phyloP scores from a whole-genome alignment of 2,113 vertebrate genomes.

The Pollimyrus isidori region DNA sequence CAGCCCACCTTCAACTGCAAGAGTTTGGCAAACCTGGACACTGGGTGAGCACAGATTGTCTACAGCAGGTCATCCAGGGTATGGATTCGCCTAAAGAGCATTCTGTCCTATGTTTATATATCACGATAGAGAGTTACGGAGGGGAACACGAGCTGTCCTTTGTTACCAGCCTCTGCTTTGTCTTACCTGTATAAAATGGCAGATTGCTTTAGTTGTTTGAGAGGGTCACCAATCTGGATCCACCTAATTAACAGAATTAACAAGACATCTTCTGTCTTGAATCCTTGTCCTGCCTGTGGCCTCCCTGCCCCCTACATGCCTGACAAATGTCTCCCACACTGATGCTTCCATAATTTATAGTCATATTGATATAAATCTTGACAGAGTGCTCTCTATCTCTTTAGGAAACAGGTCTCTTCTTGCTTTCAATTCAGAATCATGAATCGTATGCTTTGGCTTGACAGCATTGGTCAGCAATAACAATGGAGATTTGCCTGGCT shows the following conservation, averaged over 20 bases:
- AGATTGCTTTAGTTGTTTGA: not conserved
- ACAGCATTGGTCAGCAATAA: not conserved
- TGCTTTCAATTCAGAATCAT: not conserved
- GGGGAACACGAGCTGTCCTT: not conserved
- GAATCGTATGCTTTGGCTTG: not conserved
- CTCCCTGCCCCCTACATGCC: not conserved
- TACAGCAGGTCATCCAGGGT: not conserved
- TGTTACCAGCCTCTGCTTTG: not conserved
- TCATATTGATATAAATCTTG: not conserved
- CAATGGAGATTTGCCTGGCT: not conserved
- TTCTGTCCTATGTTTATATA: not conserved
- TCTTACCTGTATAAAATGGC: not conserved
- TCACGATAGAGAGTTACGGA: not conserved
- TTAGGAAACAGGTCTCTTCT: not conserved
- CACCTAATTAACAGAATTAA: not conserved
- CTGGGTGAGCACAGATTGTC: not conserved
- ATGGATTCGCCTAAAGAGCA: not conserved
- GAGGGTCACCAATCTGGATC: not conserved
- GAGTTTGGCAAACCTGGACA: not conserved
- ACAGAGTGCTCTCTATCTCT: not conserved
- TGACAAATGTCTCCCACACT: not conserved
- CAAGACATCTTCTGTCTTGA: not conserved
- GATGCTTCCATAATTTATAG: conserved; percentile 1
- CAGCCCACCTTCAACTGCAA: not conserved
- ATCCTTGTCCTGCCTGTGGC: not conserved